phyloP scores from a whole-genome alignment of 2,113 vertebrate species.

The Campylomormyrus tamandua region DNA sequence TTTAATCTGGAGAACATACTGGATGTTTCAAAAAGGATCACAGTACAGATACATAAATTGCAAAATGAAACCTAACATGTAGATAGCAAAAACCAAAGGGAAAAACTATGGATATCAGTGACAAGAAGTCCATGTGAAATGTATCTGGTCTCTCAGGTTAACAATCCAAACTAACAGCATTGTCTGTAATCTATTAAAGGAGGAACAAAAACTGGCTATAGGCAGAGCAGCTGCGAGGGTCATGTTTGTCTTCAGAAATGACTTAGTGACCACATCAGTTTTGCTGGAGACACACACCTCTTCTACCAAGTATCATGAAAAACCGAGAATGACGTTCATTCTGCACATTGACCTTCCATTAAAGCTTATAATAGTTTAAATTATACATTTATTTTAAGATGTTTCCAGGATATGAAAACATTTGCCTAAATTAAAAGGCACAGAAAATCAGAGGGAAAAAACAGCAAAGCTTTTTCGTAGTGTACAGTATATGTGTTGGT shows the following conservation, averaged over 20 bases:
- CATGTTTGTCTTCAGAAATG: constrained; percentile 29
- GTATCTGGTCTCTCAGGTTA: constrained; percentile 9
- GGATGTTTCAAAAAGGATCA: neutral
- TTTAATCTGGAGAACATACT: neutral
- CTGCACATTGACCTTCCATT: neutral
- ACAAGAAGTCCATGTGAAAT: neutral
- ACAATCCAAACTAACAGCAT: constrained; percentile 9
- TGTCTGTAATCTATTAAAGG: constrained; percentile 2
- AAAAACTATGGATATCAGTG: neutral
- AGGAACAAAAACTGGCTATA: neutral
- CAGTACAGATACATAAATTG: neutral
- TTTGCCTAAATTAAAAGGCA: neutral
- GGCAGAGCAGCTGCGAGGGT: neutral
- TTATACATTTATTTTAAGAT: constrained; percentile 1
- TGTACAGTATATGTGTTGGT: neutral
- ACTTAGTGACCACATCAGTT: constrained; percentile 8
- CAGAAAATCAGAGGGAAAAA: neutral
- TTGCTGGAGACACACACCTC: constrained; percentile 12
- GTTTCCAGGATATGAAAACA: constrained; percentile 2
- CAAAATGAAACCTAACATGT: neutral
- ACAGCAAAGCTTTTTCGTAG: neutral
- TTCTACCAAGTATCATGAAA: neutral
- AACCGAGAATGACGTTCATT: neutral
- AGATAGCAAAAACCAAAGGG: neutral
- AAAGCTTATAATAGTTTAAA: constrained; percentile 7